A percentile compares a stretch with the other conserved stretches of the same genome.
Conservation (phyloP, 2,797 vertebrate genomes). For the Sebastes miniatus region DNA sequence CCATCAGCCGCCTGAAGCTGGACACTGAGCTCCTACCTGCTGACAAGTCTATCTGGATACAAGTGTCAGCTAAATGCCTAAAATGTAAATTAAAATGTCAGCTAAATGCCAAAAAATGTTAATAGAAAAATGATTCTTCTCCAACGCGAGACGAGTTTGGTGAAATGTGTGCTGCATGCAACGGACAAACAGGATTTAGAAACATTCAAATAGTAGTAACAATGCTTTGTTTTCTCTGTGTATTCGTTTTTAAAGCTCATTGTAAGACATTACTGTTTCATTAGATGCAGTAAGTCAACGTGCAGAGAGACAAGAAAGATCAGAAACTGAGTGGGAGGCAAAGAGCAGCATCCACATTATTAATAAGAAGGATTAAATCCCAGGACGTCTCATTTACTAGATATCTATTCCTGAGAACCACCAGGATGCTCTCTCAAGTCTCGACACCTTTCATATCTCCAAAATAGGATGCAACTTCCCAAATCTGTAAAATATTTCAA, state of each 20-base stretch:
- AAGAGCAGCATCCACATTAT: slow-evolving; percentile 13
- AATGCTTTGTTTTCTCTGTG: not conserved
- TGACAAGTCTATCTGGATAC: slow-evolving; percentile 10
- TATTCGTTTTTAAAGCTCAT: not conserved
- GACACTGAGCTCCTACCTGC: slow-evolving; percentile 10
- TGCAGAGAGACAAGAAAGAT: not conserved
- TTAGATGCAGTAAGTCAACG: not conserved
- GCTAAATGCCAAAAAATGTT: slow-evolving; percentile 1
- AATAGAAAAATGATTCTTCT: not conserved
- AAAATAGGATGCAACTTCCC: not conserved
- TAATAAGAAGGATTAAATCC: slow-evolving; percentile 31
- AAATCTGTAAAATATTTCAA: not conserved
- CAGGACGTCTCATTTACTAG: slow-evolving; percentile 34
- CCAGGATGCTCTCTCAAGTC: slow-evolving; percentile 4
- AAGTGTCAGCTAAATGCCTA: slow-evolving; percentile 12
- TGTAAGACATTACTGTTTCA: not conserved
- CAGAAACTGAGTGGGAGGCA: slow-evolving; percentile 5
- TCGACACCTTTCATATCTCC: not conserved
- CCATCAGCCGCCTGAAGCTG: not conserved
- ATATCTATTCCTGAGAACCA: slow-evolving; percentile 11
- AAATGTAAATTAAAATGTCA: slow-evolving; percentile 13
- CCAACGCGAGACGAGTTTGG: not conserved
- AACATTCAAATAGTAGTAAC: not conserved
- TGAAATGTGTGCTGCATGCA: not conserved
- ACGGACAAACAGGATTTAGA: not conserved